These are phyloP conservation scores for Caenorhabditis afra DNA, from an alignment of 2,888 invertebrate species.

Conservation along the genomic window DNA sequence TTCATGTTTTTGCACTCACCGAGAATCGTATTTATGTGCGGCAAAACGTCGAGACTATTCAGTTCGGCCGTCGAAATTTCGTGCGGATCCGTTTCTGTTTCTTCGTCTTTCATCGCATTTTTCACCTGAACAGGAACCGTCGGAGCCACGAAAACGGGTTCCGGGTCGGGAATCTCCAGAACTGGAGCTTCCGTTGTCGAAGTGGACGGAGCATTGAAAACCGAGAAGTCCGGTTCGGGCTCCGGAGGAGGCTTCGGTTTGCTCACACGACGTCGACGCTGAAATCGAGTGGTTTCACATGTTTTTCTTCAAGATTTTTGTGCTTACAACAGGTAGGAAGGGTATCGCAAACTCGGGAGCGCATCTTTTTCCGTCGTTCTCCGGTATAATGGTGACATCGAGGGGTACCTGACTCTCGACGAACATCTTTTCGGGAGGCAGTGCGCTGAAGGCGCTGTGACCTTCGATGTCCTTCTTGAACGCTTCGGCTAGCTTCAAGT, in stretches of 20 bases:
- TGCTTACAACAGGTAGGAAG: constrained; percentile 26
- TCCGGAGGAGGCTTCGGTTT: background rate
- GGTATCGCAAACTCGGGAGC: constrained; percentile 55
- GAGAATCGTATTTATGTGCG: constrained; percentile 16
- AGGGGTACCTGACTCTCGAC: constrained; percentile 59
- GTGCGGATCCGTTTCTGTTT: constrained; percentile 19
- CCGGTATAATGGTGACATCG: constrained; percentile 55
- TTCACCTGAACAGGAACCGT: background rate
- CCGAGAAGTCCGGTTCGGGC: background rate
- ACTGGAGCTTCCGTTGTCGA: background rate
- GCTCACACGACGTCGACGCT: constrained; percentile 3
- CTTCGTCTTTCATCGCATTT: constrained; percentile 7
- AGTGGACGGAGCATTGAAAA: background rate
- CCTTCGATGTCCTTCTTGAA: constrained; percentile 55
- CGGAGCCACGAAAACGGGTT: background rate
- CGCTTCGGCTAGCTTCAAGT: constrained; percentile 56
- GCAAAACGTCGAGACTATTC: constrained; percentile 13
- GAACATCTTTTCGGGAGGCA: constrained; percentile 59
- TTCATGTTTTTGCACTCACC: constrained; percentile 29
- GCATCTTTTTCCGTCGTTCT: constrained; percentile 57
- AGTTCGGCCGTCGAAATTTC: constrained; percentile 22
- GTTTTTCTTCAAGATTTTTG: too few species aligned
- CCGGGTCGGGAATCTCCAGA: background rate
- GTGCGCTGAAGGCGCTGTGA: constrained; percentile 5
- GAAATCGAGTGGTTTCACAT: background rate